Conservation (phyloP, 1,140 invertebrate genomes). For the Chelonus insularis region DNA sequence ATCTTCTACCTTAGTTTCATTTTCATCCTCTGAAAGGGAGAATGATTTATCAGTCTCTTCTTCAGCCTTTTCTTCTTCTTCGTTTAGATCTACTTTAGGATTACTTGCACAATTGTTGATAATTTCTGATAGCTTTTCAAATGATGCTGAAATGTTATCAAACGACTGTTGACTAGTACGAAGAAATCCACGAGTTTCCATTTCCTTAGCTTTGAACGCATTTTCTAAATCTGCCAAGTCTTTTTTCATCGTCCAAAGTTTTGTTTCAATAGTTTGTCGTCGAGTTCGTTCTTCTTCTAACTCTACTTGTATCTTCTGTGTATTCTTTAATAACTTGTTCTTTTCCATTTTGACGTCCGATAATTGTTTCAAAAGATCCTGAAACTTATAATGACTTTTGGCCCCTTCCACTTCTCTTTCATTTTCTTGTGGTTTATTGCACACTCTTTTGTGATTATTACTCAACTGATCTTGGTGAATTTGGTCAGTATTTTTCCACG, state of each 20-base stretch:
- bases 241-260: slow-evolving; percentile 38
- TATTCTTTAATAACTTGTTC: slow-evolving; percentile 34
- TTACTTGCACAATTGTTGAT: slow-evolving; percentile 35
- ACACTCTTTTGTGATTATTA: slow-evolving; percentile 1
- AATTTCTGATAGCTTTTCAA: slow-evolving; percentile 45
- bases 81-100: slow-evolving; percentile 6
- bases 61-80: neutral
- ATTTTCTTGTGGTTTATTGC: neutral
- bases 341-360: slow-evolving; percentile 30
- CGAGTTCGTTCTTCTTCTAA: slow-evolving; percentile 43
- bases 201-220: slow-evolving; percentile 41
- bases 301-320: slow-evolving; percentile 25
- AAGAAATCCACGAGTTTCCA: slow-evolving; percentile 42
- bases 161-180: slow-evolving; percentile 48
- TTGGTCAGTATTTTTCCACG: neutral
- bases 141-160: slow-evolving; percentile 47
- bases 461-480: neutral
- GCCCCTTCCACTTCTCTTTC: neutral
- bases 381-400: slow-evolving; percentile 22
- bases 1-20: no score
- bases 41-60: no score
- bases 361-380: slow-evolving; percentile 30
- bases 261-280: slow-evolving; percentile 43
- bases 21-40: neutral
- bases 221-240: slow-evolving; percentile 43